Base-by-base conservation (phyloP, 1,140 invertebrate species). In the Achroia grisella region DNA sequence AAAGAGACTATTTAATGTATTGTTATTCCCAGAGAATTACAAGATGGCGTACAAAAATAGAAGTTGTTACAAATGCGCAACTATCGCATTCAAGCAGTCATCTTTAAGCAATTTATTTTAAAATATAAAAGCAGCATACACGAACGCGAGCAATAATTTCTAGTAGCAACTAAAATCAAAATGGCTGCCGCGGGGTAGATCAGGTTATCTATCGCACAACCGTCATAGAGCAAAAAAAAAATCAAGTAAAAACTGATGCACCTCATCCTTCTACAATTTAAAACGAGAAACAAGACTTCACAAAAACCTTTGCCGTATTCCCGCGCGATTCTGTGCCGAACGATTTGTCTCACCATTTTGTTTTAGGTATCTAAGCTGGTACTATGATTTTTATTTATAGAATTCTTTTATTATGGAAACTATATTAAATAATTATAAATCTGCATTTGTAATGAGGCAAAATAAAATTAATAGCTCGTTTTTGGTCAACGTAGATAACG, bases 221-320 rank as follows among this genome's bases (percentile, higher is more conserved):
- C 17, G 17, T 6, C 17, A 23, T 23, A 23, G 55, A 53, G 69
- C 59, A 62, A 78, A 78, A 79, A 74, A 76, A 75, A 83, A 77
- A 75, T 67, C 57, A 56, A 66, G 74, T 70, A 77, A 82, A 82
- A 79, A 82, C 60, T 74, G 66, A 72, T 64, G 70, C 50, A 52
- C 58, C 61, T 62, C 69, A 77, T 77, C 71, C 70, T 57, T 70
- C 73, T 54, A 52, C 44, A 48, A 50, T 50, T 60, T 71, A 69
- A 76, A 76, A 69, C 64, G 67, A 75, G 67, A 70, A 71, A 69
- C 49, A 71, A 73, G 66, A 67, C 53, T 39, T 62, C 55, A 73
- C 70, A 71, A 79, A 75, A 80, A 77, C 63, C 43, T 28, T 36
- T 35, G 58, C 52, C 49, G 44, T 32, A 49, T 67, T 65, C 60